Base-by-base conservation (phyloP, 1,140 invertebrate species). In the Druon quercuslanigerum region DNA sequence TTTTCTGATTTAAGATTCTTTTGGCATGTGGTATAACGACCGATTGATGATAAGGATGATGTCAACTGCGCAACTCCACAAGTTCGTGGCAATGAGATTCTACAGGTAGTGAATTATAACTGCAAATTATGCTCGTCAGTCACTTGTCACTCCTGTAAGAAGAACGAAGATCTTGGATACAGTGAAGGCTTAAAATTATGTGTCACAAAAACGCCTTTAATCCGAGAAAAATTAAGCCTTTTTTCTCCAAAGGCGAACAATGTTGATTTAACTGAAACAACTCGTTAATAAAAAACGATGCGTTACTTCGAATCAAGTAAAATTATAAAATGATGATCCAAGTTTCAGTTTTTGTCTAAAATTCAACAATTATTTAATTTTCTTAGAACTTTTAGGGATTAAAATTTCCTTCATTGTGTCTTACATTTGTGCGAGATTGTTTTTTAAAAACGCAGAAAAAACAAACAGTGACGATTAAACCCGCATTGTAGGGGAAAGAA, bases 101-200 rank as follows among this genome's bases (percentile, higher is more conserved):
- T 66, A 33, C 60, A 66, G 60, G 60, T 66, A 66, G 60, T 66
- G 25, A n/a, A 66, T n/a, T 66, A n/a, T 40, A 66, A 40, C 60
- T 40, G 40, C 60, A 66, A 66, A 66, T 66, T 66, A 66, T 66
- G 16, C 25, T 66, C 33, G 60, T 66, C 60, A 66, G 60, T 66
- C 60, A 66, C 14, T 40, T n/a, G 25, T 66, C 25, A 66, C 40
- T 40, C 33, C 14, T 40, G 5, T 33, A 66, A 66, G 60, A 66
- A 66, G 60, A 16, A 66, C 33, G 7, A 66, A 66, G 0, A 66
- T 40, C 25, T 40, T 66, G 40, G 40, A 40, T 7, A 16, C 33
- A 66, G 33, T 66, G 25, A 66, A 20, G 33, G 33, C 40, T 46
- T 16, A 40, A 46, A 40, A 66, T 14, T 66, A 46, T 66, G 60